Conservation (phyloP, 2,797 vertebrate genomes). For the Siniperca obscura region DNA sequence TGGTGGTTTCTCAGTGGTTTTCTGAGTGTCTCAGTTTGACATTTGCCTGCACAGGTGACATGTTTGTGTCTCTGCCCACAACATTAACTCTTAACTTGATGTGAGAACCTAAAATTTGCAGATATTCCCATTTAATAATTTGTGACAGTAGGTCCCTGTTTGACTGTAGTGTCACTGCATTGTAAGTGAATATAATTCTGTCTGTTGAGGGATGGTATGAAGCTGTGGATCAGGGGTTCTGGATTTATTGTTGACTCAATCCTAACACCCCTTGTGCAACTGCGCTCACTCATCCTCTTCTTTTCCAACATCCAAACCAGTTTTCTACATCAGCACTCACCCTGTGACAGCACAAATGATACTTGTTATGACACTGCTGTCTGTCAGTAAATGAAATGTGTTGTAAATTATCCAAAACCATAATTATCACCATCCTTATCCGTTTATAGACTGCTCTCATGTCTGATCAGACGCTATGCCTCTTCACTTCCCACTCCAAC, state of each 20-base stretch:
- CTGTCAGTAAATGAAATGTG: slow-evolving; percentile 13
- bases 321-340: slow-evolving; percentile 14
- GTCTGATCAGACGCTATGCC: slow-evolving; percentile 8
- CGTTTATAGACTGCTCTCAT: neutral
- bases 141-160: neutral
- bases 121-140: slow-evolving; percentile 1
- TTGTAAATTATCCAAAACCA: slow-evolving; percentile 22
- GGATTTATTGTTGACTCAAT: slow-evolving; percentile 40
- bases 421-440: slow-evolving; percentile 26
- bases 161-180: neutral
- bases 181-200: neutral
- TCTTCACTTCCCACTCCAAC: slow-evolving; percentile 19
- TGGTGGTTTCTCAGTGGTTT: neutral
- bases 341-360: slow-evolving; percentile 7
- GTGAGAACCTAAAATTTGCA: neutral
- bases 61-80: neutral
- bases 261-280: slow-evolving; percentile 23
- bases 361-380: neutral
- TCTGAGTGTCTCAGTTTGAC: neutral
- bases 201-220: neutral
- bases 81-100: neutral
- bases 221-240: slow-evolving; percentile 9
- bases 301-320: slow-evolving; percentile 4
- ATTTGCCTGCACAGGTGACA: neutral
- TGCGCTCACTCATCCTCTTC: slow-evolving; percentile 13